A percentile compares a stretch with the other conserved stretches of the same genome.
Evolutionary conservation across 2,113 vertebrate species (phyloP).

Genomic region (Zapus hudsonius): DNA sequence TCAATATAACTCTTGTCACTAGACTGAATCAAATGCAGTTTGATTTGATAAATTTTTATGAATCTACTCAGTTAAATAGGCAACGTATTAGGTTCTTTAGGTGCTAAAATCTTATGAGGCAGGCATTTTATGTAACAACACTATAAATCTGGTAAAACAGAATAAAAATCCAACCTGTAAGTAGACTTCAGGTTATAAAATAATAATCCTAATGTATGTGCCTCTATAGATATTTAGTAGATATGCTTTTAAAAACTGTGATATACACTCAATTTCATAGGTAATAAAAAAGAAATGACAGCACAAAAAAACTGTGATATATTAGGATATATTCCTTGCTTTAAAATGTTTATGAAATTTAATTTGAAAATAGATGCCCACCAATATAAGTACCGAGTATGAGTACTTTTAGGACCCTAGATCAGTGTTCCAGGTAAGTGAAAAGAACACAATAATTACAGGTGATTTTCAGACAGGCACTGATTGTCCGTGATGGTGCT

Average conservation of each 20-base stretch:
- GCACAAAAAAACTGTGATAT: neutral
- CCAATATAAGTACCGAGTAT: neutral
- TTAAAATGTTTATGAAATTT: constrained; percentile 13
- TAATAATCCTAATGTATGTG: neutral
- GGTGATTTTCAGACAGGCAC: neutral
- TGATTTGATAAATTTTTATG: neutral
- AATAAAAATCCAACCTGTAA: no score
- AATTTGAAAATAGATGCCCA: neutral
- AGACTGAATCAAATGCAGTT: neutral
- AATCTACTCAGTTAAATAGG: neutral
- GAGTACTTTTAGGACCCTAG: neutral
- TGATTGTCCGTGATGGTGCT: neutral
- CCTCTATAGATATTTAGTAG: neutral
- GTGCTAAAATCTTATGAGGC: neutral
- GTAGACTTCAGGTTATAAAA: no score
- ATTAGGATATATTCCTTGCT: neutral
- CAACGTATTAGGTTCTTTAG: neutral
- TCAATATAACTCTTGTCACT: neutral
- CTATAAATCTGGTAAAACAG: no score
- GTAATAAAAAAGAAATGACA: no score
- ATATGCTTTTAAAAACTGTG: neutral
- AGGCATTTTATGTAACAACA: neutral
- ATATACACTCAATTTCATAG: neutral
- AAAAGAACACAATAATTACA: no score
- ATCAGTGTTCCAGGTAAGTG: neutral